Conservation (phyloP, 2,797 vertebrate species). For the Falco novaeseelandiae region DNA sequence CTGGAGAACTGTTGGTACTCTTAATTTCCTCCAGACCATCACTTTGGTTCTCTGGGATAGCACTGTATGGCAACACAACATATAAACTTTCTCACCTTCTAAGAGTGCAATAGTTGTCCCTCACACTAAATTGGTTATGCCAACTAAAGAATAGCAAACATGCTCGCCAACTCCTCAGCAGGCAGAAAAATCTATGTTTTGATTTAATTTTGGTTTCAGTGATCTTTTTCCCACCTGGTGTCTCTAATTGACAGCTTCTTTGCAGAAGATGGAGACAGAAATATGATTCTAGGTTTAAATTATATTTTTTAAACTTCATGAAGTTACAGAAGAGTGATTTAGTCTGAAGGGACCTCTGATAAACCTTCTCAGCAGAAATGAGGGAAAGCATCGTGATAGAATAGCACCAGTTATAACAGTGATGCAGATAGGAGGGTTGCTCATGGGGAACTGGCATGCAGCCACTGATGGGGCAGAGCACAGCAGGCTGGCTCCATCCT, state of each 20-base stretch:
- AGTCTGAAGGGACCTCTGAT: not conserved
- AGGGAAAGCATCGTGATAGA: not conserved
- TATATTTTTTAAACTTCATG: not conserved
- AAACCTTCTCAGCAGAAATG: not conserved
- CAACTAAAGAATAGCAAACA: not conserved
- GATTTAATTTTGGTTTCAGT: slow-evolving; percentile 11
- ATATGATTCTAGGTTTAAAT: slow-evolving; percentile 5
- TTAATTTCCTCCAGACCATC: not conserved
- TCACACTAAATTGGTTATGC: not conserved
- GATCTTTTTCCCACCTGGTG: slow-evolving; percentile 37
- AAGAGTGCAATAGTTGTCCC: not conserved
- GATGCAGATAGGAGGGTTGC: not conserved
- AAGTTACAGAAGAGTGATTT: not conserved
- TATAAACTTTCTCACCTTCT: not conserved
- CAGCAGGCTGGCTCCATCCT: not conserved
- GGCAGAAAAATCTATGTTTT: not conserved
- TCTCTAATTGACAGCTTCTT: slow-evolving; percentile 42
- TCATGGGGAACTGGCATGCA: not conserved
- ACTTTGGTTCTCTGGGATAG: not conserved
- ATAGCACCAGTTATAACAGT: not conserved
- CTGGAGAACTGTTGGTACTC: not conserved
- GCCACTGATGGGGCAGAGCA: not conserved
- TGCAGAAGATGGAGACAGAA: not conserved
- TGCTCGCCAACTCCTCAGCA: not conserved
- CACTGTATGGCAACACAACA: not conserved